Base-by-base conservation (phyloP, 2,888 invertebrate genomes). In the Drosophila recens region DNA sequence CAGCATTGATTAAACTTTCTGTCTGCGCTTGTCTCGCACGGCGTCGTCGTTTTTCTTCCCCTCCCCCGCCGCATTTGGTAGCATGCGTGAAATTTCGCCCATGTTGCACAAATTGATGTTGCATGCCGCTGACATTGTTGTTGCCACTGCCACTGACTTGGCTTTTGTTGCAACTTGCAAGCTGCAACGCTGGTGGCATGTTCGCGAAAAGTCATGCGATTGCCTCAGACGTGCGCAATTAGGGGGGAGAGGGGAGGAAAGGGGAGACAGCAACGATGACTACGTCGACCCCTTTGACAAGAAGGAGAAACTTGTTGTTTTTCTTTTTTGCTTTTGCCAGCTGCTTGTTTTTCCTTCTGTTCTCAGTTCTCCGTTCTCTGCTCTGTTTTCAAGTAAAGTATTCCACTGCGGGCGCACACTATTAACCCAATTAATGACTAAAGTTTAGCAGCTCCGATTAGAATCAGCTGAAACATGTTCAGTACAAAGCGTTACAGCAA, bases 31-130 rank as follows among this genome's bases (percentile, higher is more conserved):
- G 79, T 82, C 70, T 78, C 48, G 59, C 51, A 64, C 74, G 72
- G 52, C 75, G 38, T 58, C 49, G 40, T 53, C 30, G 30, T 42
- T 58, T 45, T 57, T 52, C 52, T 53, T 10, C 30, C 6, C 17
- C 17, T 3, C 20, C 51, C 15, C 23, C 17, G 1, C n/a, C n/a
- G 34, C 38, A 9, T 40, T 15, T 17, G 27, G 80, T 72, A 67
- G 69, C 82, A 82, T 85, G 82, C 85, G 82, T 81, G 82, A 84
- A 82, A 81, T 82, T 81, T 84, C 64, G 84, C 75, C 82, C 82
- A 82, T 82, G 85, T 84, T 84, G 85, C 85, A 81, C 82, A 84
- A 82, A 84, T 84, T 84, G 85, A 79, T 84, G 80, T 80, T 80
- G 82, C 82, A 82, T 84, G 85, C 79, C 80, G 58, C 64, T 66